Base-by-base conservation (phyloP, 2,888 invertebrate species). In the Zhuqinia jingwanae region DNA sequence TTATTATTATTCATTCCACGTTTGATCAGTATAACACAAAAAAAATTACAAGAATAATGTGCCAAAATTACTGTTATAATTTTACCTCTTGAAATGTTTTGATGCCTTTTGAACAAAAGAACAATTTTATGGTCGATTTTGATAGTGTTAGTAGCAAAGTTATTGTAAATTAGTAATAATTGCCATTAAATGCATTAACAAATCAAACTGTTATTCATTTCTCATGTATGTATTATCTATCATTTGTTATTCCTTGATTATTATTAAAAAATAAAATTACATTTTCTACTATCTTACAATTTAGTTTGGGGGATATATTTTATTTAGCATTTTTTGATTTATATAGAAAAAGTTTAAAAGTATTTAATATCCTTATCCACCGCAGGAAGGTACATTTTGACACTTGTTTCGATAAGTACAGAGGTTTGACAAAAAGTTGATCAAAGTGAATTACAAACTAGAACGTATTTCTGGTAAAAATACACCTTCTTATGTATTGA, bases 161-260 rank as follows among this genome's bases (percentile, higher is more conserved):
- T 63, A 60, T 27, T 27, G 25, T 25, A 8, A 36, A 30, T 10
- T 60, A 25, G 53, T 53, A 53, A 25, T 58, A 20, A 58, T 58
- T 58, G 36, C 17, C n/a, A 68, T 68, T 68, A 68, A 42, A 68
- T 68, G 68, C 22, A 68, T 68, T 68, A 68, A 68, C 68, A 42
- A 68, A 45, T 22, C 45, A 17, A 68, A 68, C 45, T 20, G 68
- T 45, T 68, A 27, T 42, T 13, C 20, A 45, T 45, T 17, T 45
- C 8, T 45, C 22, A 20, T 42, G 45, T 58, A 11, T 42, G 45
- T 45, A n/a, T n/a, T n/a, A n/a, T n/a, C n/a, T 45, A 68, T 42
- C 45, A 27, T 8, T 68, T 68, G 68, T 68, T 68, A 45, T 68
- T 68, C 68, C 22, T 68, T 45, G 20, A 68, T 11, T 68, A 68